These are phyloP conservation scores for Sminthurinus aureus DNA, from an alignment of 2,888 invertebrate genomes.

Conservation along the genomic window DNA sequence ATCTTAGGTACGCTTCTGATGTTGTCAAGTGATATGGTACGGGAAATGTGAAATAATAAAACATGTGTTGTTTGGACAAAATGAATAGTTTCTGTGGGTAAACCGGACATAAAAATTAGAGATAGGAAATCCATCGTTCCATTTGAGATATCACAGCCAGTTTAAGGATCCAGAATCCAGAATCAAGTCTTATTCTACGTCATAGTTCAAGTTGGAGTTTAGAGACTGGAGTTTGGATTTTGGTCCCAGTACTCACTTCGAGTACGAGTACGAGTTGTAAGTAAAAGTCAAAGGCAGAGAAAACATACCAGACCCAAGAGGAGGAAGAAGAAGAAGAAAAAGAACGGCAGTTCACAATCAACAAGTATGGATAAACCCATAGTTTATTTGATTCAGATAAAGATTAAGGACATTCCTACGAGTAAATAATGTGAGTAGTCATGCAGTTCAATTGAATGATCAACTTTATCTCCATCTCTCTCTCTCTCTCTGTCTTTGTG, in stretches of 20 bases:
- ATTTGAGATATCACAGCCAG: neutral
- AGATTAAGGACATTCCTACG: conserved; percentile 13
- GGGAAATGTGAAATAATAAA: no score
- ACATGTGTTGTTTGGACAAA: no score
- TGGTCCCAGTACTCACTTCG: no score
- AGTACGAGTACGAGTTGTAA: no score
- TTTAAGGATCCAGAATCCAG: neutral
- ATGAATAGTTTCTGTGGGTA: neutral
- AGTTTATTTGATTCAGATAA: conserved; percentile 26
- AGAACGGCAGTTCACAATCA: neutral
- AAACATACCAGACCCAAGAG: neutral
- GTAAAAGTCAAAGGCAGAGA: no score
- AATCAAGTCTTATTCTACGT: no score
- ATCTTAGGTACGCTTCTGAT: no score
- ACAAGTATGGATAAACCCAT: conserved; percentile 5
- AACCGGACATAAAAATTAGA: neutral
- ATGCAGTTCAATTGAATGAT: conserved; percentile 29
- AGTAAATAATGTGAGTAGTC: conserved; percentile 20
- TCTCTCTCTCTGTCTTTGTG: neutral
- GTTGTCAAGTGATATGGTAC: no score
- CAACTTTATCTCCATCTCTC: conserved; percentile 11
- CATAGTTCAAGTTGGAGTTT: no score
- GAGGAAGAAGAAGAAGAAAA: neutral
- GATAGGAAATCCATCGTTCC: neutral
- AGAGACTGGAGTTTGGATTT: no score